Evolutionary conservation across 2,113 vertebrate species (phyloP).

Genomic region (Chitala chitala): DNA sequence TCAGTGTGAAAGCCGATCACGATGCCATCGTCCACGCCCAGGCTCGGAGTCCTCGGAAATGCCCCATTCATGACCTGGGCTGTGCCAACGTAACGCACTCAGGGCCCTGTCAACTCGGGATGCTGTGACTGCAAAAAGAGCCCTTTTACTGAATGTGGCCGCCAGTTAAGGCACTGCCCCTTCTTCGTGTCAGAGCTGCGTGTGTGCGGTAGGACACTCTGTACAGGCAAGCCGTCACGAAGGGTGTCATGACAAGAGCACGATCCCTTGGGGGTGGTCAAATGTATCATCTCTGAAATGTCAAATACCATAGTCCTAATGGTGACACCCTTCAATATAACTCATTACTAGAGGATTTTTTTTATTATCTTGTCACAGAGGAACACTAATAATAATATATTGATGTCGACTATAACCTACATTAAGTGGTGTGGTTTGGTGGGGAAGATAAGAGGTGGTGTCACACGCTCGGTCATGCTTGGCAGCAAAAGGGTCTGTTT

Average conservation of each 20-base stretch:
- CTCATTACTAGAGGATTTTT: not conserved
- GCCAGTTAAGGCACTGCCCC: not conserved
- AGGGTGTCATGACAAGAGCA: not conserved
- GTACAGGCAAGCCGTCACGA: not conserved
- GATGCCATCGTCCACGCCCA: slow-evolving; percentile 62
- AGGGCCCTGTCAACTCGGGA: not conserved
- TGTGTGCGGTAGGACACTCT: not conserved
- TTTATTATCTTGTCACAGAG: not conserved
- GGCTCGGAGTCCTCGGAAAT: slow-evolving; percentile 43
- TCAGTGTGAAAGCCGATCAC: slow-evolving; percentile 70
- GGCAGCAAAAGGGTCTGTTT: slow-evolving; percentile 4
- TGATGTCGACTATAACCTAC: too few relatives aligned
- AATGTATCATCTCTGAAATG: not conserved
- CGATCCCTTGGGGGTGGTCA: not conserved
- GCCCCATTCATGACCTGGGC: not conserved
- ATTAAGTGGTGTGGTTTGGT: too few relatives aligned
- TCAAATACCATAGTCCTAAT: not conserved
- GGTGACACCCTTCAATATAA: not conserved
- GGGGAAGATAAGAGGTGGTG: too few relatives aligned
- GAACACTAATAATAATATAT: not conserved
- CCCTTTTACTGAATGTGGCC: not conserved
- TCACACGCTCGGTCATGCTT: slow-evolving; percentile 2
- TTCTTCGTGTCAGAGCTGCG: not conserved
- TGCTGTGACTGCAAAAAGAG: not conserved
- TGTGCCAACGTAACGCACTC: not conserved